phyloP scores from a whole-genome alignment of 2,797 vertebrate genomes.

The Cuniculus paca region DNA sequence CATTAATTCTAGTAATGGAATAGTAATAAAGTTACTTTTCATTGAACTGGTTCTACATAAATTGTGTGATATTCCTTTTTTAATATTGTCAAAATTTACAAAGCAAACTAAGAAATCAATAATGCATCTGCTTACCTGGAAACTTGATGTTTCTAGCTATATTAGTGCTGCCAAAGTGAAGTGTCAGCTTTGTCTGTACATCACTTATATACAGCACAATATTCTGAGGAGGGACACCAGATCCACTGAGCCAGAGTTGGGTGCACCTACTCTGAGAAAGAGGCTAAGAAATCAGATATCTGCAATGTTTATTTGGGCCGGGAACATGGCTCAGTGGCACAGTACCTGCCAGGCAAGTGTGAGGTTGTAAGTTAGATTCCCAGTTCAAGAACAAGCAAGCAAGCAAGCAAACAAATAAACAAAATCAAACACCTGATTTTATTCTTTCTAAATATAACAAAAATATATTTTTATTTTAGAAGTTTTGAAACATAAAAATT shows the following conservation, averaged over 20 bases:
- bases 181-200: not conserved
- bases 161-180: not conserved
- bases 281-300: not conserved
- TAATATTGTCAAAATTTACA: not conserved
- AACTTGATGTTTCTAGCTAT: not conserved
- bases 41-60: not conserved
- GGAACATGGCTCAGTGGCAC: not conserved
- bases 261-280: not conserved
- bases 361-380: not conserved
- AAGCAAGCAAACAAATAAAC: not conserved
- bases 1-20: not conserved
- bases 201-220: not conserved
- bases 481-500: not conserved
- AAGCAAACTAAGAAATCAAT: not conserved
- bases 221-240: not conserved
- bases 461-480: not conserved
- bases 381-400: not conserved
- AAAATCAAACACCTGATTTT: not conserved
- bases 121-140: not conserved
- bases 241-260: not conserved
- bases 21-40: not conserved
- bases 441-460: not conserved
- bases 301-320: not conserved
- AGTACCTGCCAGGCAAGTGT: not conserved
- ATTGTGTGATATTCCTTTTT: not conserved